Percentiles rank a stretch among this genome's conserved stretches.
phyloP scores from a whole-genome alignment of 2,888 invertebrate species.

The Steinernema carpocapsae region DNA sequence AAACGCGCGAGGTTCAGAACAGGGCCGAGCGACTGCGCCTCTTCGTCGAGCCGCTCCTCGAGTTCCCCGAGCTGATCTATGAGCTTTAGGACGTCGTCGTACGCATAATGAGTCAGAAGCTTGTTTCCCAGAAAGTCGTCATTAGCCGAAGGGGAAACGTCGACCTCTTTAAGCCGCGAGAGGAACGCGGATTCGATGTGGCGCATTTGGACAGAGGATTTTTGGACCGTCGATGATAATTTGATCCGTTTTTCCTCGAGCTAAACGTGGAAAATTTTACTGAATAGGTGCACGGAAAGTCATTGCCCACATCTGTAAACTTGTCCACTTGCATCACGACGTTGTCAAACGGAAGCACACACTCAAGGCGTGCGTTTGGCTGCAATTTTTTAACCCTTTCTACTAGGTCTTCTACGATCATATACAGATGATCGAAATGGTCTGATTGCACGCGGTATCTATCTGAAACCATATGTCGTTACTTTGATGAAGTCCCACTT shows the following conservation, averaged over 20 bases:
- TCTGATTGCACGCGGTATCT: conserved; percentile 54
- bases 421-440: conserved; percentile 44
- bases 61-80: conserved; percentile 44
- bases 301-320: conserved; percentile 40
- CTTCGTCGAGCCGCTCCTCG: conserved; percentile 38
- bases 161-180: conserved; percentile 46
- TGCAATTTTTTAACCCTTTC: conserved; percentile 43
- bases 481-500: neutral
- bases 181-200: conserved; percentile 52
- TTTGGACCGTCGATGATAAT: conserved; percentile 38
- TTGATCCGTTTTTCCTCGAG: conserved; percentile 40
- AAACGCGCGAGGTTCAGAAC: conserved; percentile 40
- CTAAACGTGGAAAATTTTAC: conserved; percentile 37
- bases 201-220: conserved; percentile 51
- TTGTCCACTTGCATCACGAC: conserved; percentile 42
- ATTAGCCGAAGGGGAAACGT: conserved; percentile 39
- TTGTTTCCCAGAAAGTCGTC: conserved; percentile 8
- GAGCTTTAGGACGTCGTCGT: conserved; percentile 46
- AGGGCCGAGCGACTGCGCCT: conserved; percentile 20
- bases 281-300: neutral
- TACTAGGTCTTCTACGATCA: conserved; percentile 47
- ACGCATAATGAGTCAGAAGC: conserved; percentile 48
- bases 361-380: conserved; percentile 44
- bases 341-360: conserved; percentile 47
- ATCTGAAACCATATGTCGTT: conserved; percentile 37